phyloP scores from a whole-genome alignment of 1,140 invertebrate genomes.

The Mycetomoellerius zeteki region DNA sequence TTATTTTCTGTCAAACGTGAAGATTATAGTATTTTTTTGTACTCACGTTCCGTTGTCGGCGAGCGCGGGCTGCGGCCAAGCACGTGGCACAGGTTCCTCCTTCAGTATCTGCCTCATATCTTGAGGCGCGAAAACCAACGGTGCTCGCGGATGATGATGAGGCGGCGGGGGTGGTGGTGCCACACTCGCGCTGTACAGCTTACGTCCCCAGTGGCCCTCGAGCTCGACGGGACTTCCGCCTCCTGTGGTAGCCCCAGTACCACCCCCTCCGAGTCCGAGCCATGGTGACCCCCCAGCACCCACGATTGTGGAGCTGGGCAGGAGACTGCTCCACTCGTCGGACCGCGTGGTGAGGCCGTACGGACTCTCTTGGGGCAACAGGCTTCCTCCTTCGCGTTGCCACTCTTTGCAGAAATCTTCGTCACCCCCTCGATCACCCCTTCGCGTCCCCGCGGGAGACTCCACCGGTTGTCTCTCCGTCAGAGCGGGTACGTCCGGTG shows the following conservation, averaged over 20 bases:
- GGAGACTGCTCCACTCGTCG: slow-evolving; percentile 86
- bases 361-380: slow-evolving; percentile 80
- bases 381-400: slow-evolving; percentile 75
- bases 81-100: slow-evolving; percentile 85
- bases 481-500: slow-evolving; percentile 62
- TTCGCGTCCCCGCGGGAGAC: slow-evolving; percentile 63
- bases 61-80: slow-evolving; percentile 85
- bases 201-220: slow-evolving; percentile 85
- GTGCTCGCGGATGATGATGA: slow-evolving; percentile 85
- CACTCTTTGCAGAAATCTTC: slow-evolving; percentile 62
- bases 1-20: background rate
- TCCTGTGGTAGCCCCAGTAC: slow-evolving; percentile 80
- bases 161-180: slow-evolving; percentile 85
- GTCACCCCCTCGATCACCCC: slow-evolving; percentile 51
- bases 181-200: slow-evolving; percentile 85
- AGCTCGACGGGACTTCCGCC: slow-evolving; percentile 85
- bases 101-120: slow-evolving; percentile 86
- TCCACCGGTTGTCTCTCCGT: slow-evolving; percentile 58
- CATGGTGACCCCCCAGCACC: slow-evolving; percentile 87
- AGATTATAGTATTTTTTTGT: background rate
- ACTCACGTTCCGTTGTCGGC: slow-evolving; percentile 85
- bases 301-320: slow-evolving; percentile 87
- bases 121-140: slow-evolving; percentile 85
- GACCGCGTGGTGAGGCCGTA: slow-evolving; percentile 87
- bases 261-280: slow-evolving; percentile 84